Evolutionary conservation across 37 sponge, comb jelly and placozoan genomes (phyloP).

Genomic region (Cliona cf. orientalis): DNA sequence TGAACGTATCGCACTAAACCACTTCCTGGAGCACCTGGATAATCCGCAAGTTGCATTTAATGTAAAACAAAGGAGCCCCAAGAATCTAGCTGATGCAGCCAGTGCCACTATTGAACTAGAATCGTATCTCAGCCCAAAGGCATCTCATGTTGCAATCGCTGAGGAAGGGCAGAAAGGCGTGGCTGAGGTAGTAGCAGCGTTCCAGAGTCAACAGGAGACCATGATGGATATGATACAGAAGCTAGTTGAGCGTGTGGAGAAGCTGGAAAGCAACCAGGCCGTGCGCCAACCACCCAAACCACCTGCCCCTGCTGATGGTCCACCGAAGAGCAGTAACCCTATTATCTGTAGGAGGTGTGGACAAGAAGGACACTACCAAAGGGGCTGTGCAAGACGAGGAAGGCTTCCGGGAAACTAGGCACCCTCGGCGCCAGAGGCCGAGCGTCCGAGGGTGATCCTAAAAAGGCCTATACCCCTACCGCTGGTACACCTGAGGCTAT

Average conservation of each 20-base stretch:
- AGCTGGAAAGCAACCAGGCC: neutral
- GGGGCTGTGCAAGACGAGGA: slow-evolving; percentile 8
- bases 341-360: slow-evolving; percentile 32
- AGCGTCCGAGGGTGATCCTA: slow-evolving; percentile 18
- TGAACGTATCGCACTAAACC: slow-evolving; percentile 29
- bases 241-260: slow-evolving; percentile 6
- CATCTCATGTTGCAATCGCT: neutral
- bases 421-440: slow-evolving; percentile 26
- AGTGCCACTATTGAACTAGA: slow-evolving; percentile 54
- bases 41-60: slow-evolving; percentile 43
- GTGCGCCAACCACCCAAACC: neutral
- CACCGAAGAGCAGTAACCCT: neutral
- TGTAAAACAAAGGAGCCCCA: slow-evolving; percentile 48
- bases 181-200: neutral
- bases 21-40: slow-evolving; percentile 26
- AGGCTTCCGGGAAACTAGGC: slow-evolving; percentile 29
- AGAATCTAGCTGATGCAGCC: slow-evolving; percentile 34
- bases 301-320: neutral
- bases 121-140: slow-evolving; percentile 3
- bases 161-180: neutral
- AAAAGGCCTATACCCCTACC: slow-evolving; percentile 9
- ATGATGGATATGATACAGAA: neutral
- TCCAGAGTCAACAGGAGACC: neutral
- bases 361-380: slow-evolving; percentile 33
- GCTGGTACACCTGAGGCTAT: neutral